Percentiles rank a stretch among this genome's conserved stretches.
Evolutionary conservation across 2,797 vertebrate species (phyloP).

Genomic region (Rallus crepitans): DNA sequence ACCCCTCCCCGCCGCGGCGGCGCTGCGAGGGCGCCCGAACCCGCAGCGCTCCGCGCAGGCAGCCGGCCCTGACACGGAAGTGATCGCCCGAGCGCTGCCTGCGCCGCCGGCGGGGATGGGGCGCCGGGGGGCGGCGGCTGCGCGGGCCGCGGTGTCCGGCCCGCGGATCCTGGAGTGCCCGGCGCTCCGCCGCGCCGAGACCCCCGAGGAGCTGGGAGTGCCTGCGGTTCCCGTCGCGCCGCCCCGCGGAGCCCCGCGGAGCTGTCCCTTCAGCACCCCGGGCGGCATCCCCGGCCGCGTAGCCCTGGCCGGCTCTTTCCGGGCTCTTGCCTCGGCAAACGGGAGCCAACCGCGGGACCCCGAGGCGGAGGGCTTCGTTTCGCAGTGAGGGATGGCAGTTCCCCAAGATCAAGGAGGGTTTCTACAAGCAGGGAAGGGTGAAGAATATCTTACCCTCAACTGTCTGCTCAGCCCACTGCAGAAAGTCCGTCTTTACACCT

Average conservation of each 20-base stretch:
- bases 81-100: background rate
- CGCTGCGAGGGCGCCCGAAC: background rate
- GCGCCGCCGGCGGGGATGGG: background rate
- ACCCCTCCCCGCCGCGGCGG: background rate
- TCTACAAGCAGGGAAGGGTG: background rate
- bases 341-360: rapidly evolving
- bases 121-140: background rate
- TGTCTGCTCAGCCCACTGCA: background rate
- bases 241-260: background rate
- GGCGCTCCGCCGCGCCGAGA: too few relatives aligned
- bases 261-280: slow-evolving; percentile 78
- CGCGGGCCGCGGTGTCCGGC: background rate
- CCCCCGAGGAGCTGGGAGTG: background rate
- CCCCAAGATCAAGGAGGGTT: background rate
- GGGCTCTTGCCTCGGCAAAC: background rate
- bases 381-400: background rate
- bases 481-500: background rate
- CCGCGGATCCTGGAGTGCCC: background rate
- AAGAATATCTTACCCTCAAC: background rate
- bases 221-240: background rate
- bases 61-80: slow-evolving; percentile 55
- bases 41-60: background rate
- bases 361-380: background rate
- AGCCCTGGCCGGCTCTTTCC: rapidly evolving
- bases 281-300: too few relatives aligned